Percentiles rank a stretch among this genome's conserved stretches.
Evolutionary conservation across 2,797 vertebrate genomes (phyloP).

Genomic region (Paguma larvata): DNA sequence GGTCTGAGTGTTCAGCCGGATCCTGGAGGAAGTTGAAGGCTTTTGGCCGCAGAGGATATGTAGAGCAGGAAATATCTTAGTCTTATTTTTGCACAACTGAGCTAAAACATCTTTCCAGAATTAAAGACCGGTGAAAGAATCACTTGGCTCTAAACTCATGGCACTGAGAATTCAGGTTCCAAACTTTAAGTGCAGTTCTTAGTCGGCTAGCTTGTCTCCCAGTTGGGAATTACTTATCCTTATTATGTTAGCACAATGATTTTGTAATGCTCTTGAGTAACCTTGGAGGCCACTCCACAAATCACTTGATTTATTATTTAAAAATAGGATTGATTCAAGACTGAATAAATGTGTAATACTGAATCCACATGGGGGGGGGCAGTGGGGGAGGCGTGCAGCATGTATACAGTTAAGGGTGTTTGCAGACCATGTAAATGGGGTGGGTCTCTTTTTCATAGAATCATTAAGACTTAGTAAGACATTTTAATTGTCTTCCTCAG

Average conservation of each 20-base stretch:
- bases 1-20: not conserved
- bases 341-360: not conserved
- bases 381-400: too few species aligned
- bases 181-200: constrained; percentile 28
- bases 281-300: constrained; percentile 20
- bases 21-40: not conserved
- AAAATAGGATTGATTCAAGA: constrained; percentile 39
- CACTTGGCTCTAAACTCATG: constrained; percentile 11
- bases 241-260: not conserved
- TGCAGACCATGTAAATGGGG: not conserved
- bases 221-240: constrained; percentile 46
- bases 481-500: constrained; percentile 9
- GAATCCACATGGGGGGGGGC: not conserved
- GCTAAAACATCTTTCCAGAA: constrained; percentile 51
- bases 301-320: constrained; percentile 60
- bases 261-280: constrained; percentile 57
- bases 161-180: constrained; percentile 21
- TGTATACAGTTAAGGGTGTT: constrained; percentile 6
- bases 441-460: not conserved
- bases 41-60: not conserved
- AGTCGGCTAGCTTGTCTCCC: not conserved
- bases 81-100: constrained; percentile 48
- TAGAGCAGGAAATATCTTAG: constrained; percentile 22
- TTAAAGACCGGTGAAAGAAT: constrained; percentile 44
- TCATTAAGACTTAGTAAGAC: not conserved